phyloP scores from a whole-genome alignment of 1,140 invertebrate genomes.

The Pseudomyrmex concolor region DNA sequence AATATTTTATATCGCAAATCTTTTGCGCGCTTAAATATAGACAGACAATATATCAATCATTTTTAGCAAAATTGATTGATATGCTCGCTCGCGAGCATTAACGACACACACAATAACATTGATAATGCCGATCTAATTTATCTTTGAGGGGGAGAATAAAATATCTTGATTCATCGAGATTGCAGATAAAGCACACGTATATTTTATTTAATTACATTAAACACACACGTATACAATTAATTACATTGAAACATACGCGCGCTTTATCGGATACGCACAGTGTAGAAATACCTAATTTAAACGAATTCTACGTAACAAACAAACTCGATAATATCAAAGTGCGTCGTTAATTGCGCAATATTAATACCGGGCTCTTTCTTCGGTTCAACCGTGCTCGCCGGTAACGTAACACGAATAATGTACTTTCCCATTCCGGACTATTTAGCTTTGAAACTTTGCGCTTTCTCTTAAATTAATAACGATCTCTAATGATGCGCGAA shows the following conservation, averaged over 20 bases:
- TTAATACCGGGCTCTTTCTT: conserved; percentile 20
- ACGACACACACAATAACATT: background rate
- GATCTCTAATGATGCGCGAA: conserved; percentile 56
- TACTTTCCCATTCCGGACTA: background rate
- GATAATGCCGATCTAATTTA: conserved; percentile 22
- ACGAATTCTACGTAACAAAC: no score
- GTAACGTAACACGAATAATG: conserved; percentile 10
- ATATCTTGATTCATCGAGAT: conserved; percentile 32
- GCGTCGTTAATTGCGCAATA: background rate
- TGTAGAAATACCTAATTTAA: background rate
- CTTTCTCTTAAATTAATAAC: conserved; percentile 53
- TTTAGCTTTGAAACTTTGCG: conserved; percentile 46
- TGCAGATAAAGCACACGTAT: background rate
- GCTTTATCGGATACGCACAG: no score
- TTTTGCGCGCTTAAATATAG: background rate
- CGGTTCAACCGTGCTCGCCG: background rate
- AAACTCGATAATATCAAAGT: background rate
- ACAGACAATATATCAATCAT: conserved; percentile 9
- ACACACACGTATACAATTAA: no score
- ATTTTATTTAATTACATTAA: background rate
- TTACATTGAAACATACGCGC: no score
- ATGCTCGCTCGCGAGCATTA: background rate
- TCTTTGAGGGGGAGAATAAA: background rate
- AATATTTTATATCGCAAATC: no score
- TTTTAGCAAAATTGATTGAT: conserved; percentile 10